Evolutionary conservation across 2,888 invertebrate species (phyloP), one percentile per base, ranked within the genome.

Genomic region (Cephalotes varians): DNA sequence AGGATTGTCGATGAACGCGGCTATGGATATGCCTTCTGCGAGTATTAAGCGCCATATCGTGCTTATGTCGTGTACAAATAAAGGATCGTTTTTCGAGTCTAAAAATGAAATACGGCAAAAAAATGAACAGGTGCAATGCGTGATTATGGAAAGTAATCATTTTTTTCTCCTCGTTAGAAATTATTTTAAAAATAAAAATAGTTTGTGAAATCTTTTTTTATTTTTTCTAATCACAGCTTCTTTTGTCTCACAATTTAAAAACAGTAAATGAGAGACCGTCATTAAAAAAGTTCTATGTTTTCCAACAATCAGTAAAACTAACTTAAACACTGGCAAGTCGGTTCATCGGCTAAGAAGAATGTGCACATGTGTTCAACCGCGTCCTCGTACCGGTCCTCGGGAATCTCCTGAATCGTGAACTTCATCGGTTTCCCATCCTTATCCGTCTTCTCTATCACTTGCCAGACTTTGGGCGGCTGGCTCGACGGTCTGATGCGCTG

Each of bases 1-100:
- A 0, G 90, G 90, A 85, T 94, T 90, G 31, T 94, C 92, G 47
- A 92, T 90, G 60, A 94, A 94, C 44, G 95, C 95, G 7, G 90
- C 93, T 37, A 95, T 83, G 2, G 91, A 86, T 12, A 94, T 80
- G 49, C 93, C 93, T 81, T 94, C 90, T 12, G 90, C 80, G n/a
- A 95, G 49, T 15, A 90, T 34, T 0, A 89, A 51, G 2, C 12
- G 37, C 94, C 94, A 94, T 21, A 94, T 15, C 2, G 34, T 31
- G 1, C 87, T 87, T 28, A 93, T 89, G 28, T 92, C 92, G 7
- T 88, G 31, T 0, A 92, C 25, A 1, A 91, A 90, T 47, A 72
- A 81, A 31, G 88, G 82, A 62, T 94, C 91, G 15, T 92, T 80
- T 40, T 64, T 65, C 1, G 91, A 51, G 21, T 91, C 94, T 94